phyloP scores from a whole-genome alignment of 2,797 vertebrate species.

The Xerus rutilus region DNA sequence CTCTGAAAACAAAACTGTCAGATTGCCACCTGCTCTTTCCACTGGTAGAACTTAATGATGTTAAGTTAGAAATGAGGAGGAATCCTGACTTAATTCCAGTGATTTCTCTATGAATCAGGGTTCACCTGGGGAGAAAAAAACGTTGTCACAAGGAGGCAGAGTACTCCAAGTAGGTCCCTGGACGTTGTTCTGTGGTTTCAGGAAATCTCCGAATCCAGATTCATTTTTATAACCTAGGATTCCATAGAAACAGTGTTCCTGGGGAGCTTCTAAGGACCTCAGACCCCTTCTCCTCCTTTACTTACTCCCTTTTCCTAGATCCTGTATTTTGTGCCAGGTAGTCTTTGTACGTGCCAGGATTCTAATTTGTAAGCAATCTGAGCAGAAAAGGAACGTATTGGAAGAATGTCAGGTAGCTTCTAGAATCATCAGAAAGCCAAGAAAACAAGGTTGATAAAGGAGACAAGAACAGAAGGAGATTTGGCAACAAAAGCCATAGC shows the following conservation, averaged over 20 bases:
- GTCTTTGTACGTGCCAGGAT: slow-evolving; percentile 13
- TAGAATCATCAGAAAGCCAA: slow-evolving; percentile 41
- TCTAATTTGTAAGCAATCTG: slow-evolving; percentile 47
- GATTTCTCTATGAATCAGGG: neutral
- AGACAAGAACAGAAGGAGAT: neutral
- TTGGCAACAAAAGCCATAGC: neutral
- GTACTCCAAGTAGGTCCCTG: neutral
- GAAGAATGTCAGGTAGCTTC: slow-evolving; percentile 30
- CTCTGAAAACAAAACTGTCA: neutral
- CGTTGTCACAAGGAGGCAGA: neutral
- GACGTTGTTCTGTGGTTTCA: neutral
- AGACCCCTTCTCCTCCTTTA: neutral
- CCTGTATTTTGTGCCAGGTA: neutral
- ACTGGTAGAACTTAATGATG: neutral
- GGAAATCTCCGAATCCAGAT: neutral
- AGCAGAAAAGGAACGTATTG: slow-evolving; percentile 32
- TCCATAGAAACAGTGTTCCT: neutral
- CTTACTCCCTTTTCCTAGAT: neutral
- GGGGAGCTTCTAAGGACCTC: neutral
- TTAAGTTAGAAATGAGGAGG: neutral
- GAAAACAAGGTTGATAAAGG: slow-evolving; percentile 40
- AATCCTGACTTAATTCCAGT: neutral
- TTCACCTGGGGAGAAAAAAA: neutral
- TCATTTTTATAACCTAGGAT: neutral
- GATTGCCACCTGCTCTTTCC: neutral